Percentiles rank a stretch among this genome's conserved stretches.
These are phyloP conservation scores for Seira musarum DNA, from an alignment of 2,888 invertebrate genomes.

Conservation along the genomic window DNA sequence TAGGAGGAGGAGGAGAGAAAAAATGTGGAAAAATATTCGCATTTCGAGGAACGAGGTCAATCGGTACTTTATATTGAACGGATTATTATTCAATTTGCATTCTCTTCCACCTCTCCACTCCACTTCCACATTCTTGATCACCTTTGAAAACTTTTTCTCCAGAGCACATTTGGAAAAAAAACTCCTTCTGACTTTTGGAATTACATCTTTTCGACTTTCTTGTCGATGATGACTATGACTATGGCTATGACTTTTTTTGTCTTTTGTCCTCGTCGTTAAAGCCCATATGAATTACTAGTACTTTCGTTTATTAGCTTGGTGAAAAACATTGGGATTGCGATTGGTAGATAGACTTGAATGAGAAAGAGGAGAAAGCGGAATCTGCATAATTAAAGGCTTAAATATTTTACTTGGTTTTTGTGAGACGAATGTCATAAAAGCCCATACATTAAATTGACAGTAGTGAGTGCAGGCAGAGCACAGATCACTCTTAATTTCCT, in stretches of 20 bases:
- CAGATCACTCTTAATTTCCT: background rate
- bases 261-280: no score
- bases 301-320: constrained; percentile 1
- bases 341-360: no score
- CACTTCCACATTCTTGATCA: background rate
- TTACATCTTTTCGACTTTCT: background rate
- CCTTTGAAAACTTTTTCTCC: no score
- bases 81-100: constrained; percentile 42
- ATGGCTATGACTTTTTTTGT: background rate
- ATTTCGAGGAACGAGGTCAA: constrained; percentile 28
- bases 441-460: background rate
- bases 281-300: background rate
- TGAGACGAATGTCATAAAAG: constrained; percentile 20
- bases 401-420: constrained; percentile 38
- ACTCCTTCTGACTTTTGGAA: no score
- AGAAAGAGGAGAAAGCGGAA: no score
- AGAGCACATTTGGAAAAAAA: no score
- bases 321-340: background rate
- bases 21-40: no score
- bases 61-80: constrained; percentile 30
- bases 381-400: constrained; percentile 64
- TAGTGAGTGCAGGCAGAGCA: background rate
- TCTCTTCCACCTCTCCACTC: background rate
- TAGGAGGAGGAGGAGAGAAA: no score
- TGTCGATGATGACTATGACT: background rate